A percentile compares a stretch with the other conserved stretches of the same genome.
Conservation (phyloP, 2,797 vertebrate species). For the Oryzias dopingdopingensis region DNA sequence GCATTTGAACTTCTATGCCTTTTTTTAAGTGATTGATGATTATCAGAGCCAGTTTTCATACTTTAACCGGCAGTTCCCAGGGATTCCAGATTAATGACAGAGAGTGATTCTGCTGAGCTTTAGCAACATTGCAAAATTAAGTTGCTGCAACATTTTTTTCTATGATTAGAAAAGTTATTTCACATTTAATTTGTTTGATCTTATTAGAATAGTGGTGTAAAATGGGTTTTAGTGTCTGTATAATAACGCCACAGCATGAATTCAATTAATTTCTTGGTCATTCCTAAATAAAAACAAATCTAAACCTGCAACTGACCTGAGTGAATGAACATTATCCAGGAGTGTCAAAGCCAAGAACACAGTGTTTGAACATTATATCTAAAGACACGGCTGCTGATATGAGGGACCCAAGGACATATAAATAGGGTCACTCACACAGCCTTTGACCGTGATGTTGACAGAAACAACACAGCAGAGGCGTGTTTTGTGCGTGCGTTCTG, state of each 20-base stretch:
- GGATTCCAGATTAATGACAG: background rate
- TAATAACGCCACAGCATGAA: too few species aligned
- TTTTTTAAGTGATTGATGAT: too few species aligned
- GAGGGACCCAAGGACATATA: slow-evolving; percentile 5
- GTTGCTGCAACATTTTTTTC: too few species aligned
- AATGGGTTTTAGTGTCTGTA: too few species aligned
- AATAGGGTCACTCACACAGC: slow-evolving; percentile 15
- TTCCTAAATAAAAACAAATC: background rate
- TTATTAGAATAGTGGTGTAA: too few species aligned
- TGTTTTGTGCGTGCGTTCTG: slow-evolving; percentile 9
- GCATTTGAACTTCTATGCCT: too few species aligned
- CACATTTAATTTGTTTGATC: too few species aligned
- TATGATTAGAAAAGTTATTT: too few species aligned
- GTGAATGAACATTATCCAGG: background rate
- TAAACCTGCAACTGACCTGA: background rate
- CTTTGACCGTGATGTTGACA: slow-evolving; percentile 44
- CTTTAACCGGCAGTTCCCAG: slow-evolving; percentile 3
- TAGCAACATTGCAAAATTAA: too few species aligned
- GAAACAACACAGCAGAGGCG: slow-evolving; percentile 37
- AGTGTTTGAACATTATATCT: slow-evolving; percentile 1
- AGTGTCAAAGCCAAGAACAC: background rate
- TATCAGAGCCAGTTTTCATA: slow-evolving; percentile 37
- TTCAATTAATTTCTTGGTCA: too few species aligned
- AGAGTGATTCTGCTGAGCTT: background rate
- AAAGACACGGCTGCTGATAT: background rate